These are phyloP conservation scores for Euwallacea similis DNA, from an alignment of 1,140 invertebrate genomes.

Conservation along the genomic window DNA sequence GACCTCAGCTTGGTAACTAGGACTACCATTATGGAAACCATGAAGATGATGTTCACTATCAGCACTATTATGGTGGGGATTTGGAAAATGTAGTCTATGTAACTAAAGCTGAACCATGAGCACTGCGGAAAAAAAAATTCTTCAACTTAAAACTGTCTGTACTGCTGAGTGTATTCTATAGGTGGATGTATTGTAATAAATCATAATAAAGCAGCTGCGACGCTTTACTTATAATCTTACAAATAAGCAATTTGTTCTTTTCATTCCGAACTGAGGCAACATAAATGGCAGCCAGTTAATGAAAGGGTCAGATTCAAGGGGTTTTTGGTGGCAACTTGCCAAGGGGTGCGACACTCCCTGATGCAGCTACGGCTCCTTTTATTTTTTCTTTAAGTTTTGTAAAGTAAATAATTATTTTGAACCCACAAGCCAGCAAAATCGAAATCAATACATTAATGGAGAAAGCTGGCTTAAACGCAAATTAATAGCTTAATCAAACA, in stretches of 20 bases:
- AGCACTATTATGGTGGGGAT: conserved; percentile 72
- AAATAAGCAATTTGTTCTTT: conserved; percentile 13
- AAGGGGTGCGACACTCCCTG: not conserved
- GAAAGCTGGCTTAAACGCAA: too few relatives aligned
- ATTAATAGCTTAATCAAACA: too few relatives aligned
- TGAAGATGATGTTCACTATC: conserved; percentile 81
- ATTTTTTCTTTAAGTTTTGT: too few relatives aligned
- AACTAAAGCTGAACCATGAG: conserved; percentile 57
- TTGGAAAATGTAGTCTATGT: conserved; percentile 80
- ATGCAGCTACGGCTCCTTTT: too few relatives aligned
- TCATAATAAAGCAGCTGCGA: not conserved
- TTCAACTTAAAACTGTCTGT: not conserved
- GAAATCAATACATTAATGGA: too few relatives aligned
- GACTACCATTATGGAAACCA: conserved; percentile 91
- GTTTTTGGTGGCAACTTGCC: not conserved
- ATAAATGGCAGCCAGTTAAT: not conserved
- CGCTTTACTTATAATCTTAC: not conserved
- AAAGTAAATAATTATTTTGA: too few relatives aligned
- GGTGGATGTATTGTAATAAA: not conserved
- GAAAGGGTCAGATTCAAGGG: not conserved
- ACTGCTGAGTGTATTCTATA: not conserved
- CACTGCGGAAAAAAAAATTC: conserved; percentile 37
- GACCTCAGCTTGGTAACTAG: conserved; percentile 89
- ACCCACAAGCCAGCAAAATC: too few relatives aligned
- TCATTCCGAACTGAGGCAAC: not conserved